Base-by-base conservation (phyloP, 2,113 vertebrate species). In the Malurus cyaneus region DNA sequence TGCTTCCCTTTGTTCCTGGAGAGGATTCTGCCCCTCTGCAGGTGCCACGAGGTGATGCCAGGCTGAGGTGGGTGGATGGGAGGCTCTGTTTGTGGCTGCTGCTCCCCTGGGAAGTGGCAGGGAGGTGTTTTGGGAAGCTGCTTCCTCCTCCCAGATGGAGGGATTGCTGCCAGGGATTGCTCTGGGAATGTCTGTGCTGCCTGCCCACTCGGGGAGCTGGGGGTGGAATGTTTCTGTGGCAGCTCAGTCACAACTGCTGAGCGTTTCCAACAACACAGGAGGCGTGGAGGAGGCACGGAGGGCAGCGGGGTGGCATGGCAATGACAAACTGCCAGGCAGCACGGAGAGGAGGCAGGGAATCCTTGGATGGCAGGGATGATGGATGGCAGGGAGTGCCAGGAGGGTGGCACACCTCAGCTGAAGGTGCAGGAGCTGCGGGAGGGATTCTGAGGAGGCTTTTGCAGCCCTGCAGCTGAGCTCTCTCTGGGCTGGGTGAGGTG, bases 221-320 rank as follows among this genome's bases (percentile, higher is more conserved):
- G 88, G 94, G 95, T 92, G 96, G 95, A 96, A 96, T 90, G 9
- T 96, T 92, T 91, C 88, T 78, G 76, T 78, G 81, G 85, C 50
- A 86, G 87, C 88, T 95, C 86, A 94, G 90, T 53, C 94, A 82
- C 87, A 96, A 28, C 74, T 88, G 92, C 87, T 86, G 93, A 93
- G 74, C 20, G 5, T 61, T 13, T 72, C 6, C 85, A 83, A 4
- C 85, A 93, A 32, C 93, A 93, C 52, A n/a, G 88, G 85, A 80
- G 93, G 79, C 1, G 79, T 60, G 70, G 46, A 50, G 74, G 67
- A 57, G 44, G 1, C 3, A 57, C 28, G 23, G 39, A 28, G 81
- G 79, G 67, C 85, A 79, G 9, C 41, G 14, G 80, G 76, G 60
- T 70, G 89, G 39, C 9, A 12, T 18, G 72, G 17, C 36, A 34